These are phyloP conservation scores for Galagoides demidoff DNA, from an alignment of 2,797 vertebrate genomes.

Conservation along the genomic window DNA sequence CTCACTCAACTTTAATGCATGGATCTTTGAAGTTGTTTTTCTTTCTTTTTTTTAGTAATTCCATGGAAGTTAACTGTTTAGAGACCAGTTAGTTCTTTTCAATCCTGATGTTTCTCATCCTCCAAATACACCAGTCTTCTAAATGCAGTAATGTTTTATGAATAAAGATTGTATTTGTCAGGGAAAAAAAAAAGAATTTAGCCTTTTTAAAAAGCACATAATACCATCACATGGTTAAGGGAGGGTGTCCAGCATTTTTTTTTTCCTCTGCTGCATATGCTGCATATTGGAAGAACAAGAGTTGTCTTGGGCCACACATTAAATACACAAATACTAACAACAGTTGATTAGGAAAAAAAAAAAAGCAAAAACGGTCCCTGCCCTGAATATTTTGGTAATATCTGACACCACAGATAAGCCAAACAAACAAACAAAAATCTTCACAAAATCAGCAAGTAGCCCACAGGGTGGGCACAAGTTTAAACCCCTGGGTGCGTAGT, in stretches of 20 bases:
- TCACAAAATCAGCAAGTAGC: too few species aligned
- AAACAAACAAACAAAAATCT: too few species aligned
- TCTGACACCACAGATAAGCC: too few species aligned
- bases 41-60: constrained; percentile 7
- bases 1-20: constrained; percentile 53
- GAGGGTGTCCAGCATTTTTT: not conserved
- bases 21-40: constrained; percentile 43
- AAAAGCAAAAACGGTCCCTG: too few species aligned
- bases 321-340: too few species aligned
- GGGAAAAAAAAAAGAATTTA: not conserved
- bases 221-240: constrained; percentile 1
- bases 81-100: constrained; percentile 50
- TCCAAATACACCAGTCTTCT: constrained; percentile 45
- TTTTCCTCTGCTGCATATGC: too few species aligned
- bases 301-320: too few species aligned
- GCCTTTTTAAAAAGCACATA: not conserved
- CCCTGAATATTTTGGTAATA: too few species aligned
- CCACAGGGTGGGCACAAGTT: too few species aligned
- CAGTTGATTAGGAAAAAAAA: too few species aligned
- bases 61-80: constrained; percentile 41
- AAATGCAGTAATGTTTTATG: constrained; percentile 55
- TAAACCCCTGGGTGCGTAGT: not conserved
- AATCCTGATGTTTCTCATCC: constrained; percentile 24
- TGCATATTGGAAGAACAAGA: too few species aligned
- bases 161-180: constrained; percentile 66